A percentile compares a stretch with the other conserved stretches of the same genome.
Conservation (phyloP, 1,140 invertebrate genomes). For the Brachionus manjavacas region DNA sequence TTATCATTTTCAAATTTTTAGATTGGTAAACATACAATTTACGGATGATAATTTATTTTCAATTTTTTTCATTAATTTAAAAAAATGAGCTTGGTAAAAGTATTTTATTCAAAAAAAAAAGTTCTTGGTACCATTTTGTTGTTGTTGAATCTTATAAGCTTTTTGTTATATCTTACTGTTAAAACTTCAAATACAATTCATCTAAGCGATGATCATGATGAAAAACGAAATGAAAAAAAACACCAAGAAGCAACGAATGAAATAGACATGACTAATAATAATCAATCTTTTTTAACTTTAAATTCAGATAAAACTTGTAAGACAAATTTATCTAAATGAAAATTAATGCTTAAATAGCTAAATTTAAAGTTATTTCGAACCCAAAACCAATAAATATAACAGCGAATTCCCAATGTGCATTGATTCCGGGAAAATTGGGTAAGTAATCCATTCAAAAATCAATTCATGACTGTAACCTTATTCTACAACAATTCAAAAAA, state of each 20-base stretch:
- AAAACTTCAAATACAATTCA: neutral
- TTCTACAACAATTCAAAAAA: no score
- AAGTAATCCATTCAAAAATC: neutral
- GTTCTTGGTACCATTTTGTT: neutral
- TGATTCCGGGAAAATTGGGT: slow-evolving; percentile 3
- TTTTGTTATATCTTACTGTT: neutral
- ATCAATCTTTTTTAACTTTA: neutral
- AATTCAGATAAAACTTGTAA: neutral
- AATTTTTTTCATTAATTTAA: neutral
- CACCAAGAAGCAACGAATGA: neutral
- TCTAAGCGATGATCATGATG: neutral
- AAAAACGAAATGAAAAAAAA: neutral
- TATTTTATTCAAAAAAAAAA: neutral
- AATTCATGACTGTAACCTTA: no score
- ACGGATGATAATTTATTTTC: neutral
- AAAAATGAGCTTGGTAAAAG: neutral
- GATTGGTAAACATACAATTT: neutral
- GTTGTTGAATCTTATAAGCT: neutral
- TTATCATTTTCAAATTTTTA: neutral
- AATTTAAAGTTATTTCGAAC: neutral
- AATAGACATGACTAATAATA: neutral
- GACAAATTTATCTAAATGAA: neutral
- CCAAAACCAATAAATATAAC: neutral
- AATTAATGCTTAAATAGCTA: neutral
- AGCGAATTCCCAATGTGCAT: neutral